These are phyloP conservation scores for Danio jaintianensis DNA, from an alignment of 2,797 vertebrate genomes.

Conservation along the genomic window DNA sequence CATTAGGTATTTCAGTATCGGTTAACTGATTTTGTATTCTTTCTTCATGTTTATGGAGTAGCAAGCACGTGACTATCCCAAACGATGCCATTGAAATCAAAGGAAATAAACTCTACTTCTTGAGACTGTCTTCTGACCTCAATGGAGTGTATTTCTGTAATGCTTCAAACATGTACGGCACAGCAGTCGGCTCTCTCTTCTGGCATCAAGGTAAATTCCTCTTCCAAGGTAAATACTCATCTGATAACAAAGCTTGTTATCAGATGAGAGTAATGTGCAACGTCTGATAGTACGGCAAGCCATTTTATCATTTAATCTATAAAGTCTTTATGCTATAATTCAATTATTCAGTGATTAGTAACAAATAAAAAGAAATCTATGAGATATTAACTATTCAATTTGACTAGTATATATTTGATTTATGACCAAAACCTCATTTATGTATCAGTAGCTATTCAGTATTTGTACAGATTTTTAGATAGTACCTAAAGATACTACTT, in stretches of 20 bases:
- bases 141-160: conserved; percentile 67
- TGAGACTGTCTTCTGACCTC: conserved; percentile 33
- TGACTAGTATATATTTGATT: too few species aligned
- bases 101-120: conserved; percentile 50
- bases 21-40: neutral
- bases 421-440: too few species aligned
- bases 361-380: too few species aligned
- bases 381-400: too few species aligned
- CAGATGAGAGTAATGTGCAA: neutral
- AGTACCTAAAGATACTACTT: too few species aligned
- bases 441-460: too few species aligned
- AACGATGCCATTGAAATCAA: conserved; percentile 27
- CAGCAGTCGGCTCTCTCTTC: conserved; percentile 1
- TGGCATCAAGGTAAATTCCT: conserved; percentile 37
- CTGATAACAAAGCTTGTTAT: neutral
- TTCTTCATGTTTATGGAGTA: neutral
- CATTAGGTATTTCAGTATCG: too few species aligned
- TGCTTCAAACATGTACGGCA: conserved; percentile 62
- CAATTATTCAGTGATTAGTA: too few species aligned
- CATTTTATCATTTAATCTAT: too few species aligned
- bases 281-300: neutral
- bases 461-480: too few species aligned
- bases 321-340: too few species aligned
- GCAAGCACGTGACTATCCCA: neutral
- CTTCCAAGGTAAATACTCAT: neutral